phyloP scores from a whole-genome alignment of 2,888 invertebrate genomes.

The Coleophora flavipennella region DNA sequence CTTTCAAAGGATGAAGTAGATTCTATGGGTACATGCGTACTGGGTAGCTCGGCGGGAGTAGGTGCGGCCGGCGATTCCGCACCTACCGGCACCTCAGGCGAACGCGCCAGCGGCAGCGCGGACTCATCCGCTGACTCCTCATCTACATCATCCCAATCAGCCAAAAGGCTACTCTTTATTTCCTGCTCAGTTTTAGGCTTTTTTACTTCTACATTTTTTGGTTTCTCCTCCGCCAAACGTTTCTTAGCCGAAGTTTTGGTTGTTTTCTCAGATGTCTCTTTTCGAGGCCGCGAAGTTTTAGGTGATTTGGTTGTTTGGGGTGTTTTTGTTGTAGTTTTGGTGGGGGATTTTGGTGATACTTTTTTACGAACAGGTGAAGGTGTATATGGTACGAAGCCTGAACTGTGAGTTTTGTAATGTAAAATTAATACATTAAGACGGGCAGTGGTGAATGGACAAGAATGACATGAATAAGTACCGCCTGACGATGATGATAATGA shows the following conservation, averaged over 20 bases:
- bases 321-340: slow-evolving; percentile 32
- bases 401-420: slow-evolving; percentile 80
- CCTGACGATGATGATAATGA: too few relatives aligned
- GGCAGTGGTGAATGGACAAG: slow-evolving; percentile 77
- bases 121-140: slow-evolving; percentile 55
- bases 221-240: slow-evolving; percentile 45
- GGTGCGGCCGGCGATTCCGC: slow-evolving; percentile 52
- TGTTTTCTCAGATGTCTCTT: slow-evolving; percentile 43
- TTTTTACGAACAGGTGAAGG: slow-evolving; percentile 57
- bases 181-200: slow-evolving; percentile 74
- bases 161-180: slow-evolving; percentile 78
- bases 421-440: slow-evolving; percentile 82
- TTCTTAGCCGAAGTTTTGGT: slow-evolving; percentile 55
- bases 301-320: slow-evolving; percentile 43
- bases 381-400: slow-evolving; percentile 59
- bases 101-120: slow-evolving; percentile 32
- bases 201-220: slow-evolving; percentile 43
- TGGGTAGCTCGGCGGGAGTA: slow-evolving; percentile 46
- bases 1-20: slow-evolving; percentile 32
- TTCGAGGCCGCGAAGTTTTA: slow-evolving; percentile 33
- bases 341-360: slow-evolving; percentile 22
- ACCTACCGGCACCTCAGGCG: slow-evolving; percentile 47
- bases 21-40: slow-evolving; percentile 32
- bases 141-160: slow-evolving; percentile 82
- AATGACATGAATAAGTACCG: slow-evolving; percentile 73